Conservation (phyloP, 2,797 vertebrate species). For the Enteromius thamalakanensis region DNA sequence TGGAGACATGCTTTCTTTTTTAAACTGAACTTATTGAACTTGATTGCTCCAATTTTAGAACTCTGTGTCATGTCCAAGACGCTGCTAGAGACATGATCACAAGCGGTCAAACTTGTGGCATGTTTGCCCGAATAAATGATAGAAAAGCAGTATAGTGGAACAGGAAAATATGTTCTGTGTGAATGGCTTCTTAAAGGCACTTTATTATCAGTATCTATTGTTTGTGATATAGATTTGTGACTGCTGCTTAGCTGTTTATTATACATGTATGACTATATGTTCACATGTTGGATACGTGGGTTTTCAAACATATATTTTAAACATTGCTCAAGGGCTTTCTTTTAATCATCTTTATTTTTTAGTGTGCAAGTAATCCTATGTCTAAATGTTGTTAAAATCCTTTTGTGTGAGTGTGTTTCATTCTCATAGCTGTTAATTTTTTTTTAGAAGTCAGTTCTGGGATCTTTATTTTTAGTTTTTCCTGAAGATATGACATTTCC, state of each 20-base stretch:
- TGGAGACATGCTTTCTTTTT: not conserved
- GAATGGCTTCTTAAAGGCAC: not conserved
- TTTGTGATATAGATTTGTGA: not conserved
- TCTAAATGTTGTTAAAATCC: not conserved
- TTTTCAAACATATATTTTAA: not conserved
- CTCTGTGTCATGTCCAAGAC: not conserved
- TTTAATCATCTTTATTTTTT: not conserved
- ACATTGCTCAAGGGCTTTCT: not conserved
- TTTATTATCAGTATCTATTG: not conserved
- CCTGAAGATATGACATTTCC: not conserved
- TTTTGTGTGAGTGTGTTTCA: not conserved
- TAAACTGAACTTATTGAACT: not conserved
- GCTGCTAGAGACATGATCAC: not conserved
- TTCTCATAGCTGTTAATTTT: slow-evolving; percentile 15
- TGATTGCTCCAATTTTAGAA: not conserved
- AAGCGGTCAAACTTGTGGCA: not conserved
- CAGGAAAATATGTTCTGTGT: not conserved
- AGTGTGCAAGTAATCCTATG: not conserved
- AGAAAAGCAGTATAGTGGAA: not conserved
- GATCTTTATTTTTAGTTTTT: too few relatives aligned
- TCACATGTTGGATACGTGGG: not conserved
- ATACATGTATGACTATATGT: not conserved
- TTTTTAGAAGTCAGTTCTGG: not conserved
- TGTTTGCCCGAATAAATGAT: not conserved
- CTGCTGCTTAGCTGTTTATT: not conserved